Conservation (phyloP, 1,140 invertebrate genomes). For the Cataglyphis hispanica region DNA sequence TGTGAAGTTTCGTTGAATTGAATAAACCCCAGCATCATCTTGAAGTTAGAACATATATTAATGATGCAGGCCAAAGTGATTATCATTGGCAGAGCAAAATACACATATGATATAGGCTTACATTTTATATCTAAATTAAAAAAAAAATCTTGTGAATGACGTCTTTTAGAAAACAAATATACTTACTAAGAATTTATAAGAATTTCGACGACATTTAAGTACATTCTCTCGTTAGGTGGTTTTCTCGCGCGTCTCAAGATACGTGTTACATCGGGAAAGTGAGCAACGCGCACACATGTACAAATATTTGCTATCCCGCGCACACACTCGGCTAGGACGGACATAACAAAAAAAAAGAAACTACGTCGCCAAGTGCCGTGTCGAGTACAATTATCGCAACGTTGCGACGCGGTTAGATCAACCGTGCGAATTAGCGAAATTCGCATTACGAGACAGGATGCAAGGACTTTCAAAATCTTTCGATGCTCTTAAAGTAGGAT, state of each 20-base stretch:
- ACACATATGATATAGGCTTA: too few relatives aligned
- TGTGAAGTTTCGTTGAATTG: too few relatives aligned
- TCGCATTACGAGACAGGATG: background rate
- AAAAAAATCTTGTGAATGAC: too few relatives aligned
- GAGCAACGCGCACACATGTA: background rate
- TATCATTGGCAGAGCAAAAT: too few relatives aligned
- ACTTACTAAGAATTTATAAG: background rate
- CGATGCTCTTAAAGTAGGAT: too few relatives aligned
- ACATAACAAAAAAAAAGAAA: background rate
- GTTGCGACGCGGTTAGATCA: constrained; percentile 25
- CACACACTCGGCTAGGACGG: background rate
- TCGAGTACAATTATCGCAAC: constrained; percentile 48
- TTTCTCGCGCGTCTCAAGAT: background rate
- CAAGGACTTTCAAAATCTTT: too few relatives aligned
- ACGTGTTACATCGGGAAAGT: constrained; percentile 5
- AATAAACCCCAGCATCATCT: too few relatives aligned
- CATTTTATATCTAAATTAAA: too few relatives aligned
- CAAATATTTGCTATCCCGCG: constrained; percentile 42
- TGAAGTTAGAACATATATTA: too few relatives aligned
- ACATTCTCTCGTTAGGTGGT: background rate
- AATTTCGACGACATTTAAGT: background rate
- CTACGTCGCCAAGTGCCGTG: constrained; percentile 19
- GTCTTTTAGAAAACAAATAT: background rate
- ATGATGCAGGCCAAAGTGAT: too few relatives aligned
- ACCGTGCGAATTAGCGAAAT: constrained; percentile 13